Evolutionary conservation across 2,888 invertebrate species (phyloP).

Genomic region (Melangyna quadrimaculata): DNA sequence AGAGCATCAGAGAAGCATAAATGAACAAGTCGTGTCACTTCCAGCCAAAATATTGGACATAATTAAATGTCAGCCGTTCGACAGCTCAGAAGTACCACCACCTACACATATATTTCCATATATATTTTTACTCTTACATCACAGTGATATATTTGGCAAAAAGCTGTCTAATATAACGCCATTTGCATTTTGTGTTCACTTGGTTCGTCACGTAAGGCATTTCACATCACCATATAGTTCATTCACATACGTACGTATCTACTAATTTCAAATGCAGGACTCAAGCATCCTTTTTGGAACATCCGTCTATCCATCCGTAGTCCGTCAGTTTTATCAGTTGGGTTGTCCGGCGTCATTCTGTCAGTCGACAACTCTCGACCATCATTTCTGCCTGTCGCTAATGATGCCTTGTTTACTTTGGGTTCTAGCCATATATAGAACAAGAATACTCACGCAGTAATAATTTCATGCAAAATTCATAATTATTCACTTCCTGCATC

Average conservation of each 20-base stretch:
- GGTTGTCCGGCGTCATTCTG: background rate
- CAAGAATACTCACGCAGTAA: slow-evolving; percentile 50
- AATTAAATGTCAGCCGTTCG: slow-evolving; percentile 38
- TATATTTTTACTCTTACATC: background rate
- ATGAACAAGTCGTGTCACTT: slow-evolving; percentile 4
- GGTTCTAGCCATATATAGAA: slow-evolving; percentile 25
- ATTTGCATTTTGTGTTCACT: slow-evolving; percentile 41
- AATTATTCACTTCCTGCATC: slow-evolving; percentile 65
- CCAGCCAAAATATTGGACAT: slow-evolving; percentile 42
- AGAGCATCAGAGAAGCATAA: background rate
- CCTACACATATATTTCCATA: background rate
- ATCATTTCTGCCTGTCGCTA: background rate
- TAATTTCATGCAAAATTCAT: slow-evolving; percentile 69
- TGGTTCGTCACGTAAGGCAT: slow-evolving; percentile 12
- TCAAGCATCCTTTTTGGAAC: background rate
- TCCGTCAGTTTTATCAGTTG: background rate
- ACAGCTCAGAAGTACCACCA: background rate
- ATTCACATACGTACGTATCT: background rate
- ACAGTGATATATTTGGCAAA: background rate
- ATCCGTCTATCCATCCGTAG: background rate
- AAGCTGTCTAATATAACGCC: background rate
- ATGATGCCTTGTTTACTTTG: slow-evolving; percentile 25
- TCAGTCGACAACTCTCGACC: background rate
- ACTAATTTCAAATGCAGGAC: slow-evolving; percentile 40
- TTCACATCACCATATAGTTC: slow-evolving; percentile 7